Conservation (phyloP, 2,888 invertebrate genomes). For the Tenthredo livida region DNA sequence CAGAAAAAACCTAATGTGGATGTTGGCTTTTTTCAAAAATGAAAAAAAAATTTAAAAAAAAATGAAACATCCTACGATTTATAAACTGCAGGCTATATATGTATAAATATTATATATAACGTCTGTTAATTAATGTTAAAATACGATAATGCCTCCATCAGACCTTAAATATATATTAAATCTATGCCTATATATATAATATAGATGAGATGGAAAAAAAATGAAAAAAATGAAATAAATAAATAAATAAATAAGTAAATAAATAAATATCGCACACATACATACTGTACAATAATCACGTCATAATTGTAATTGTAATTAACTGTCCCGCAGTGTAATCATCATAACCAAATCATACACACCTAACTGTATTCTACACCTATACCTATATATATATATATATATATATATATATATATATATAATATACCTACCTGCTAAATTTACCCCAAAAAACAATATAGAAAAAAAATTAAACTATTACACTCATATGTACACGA, state of each 20-base stretch:
- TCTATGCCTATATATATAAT: neutral
- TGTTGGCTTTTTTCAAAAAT: neutral
- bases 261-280: slow-evolving; percentile 56
- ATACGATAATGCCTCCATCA: neutral
- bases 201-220: neutral
- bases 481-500: neutral
- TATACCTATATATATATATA: slow-evolving; percentile 9
- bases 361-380: slow-evolving; percentile 54
- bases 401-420: too few species aligned
- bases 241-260: neutral
- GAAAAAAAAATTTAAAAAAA: neutral
- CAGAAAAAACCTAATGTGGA: neutral
- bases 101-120: neutral
- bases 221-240: neutral
- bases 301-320: slow-evolving; percentile 35
- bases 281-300: slow-evolving; percentile 71
- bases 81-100: neutral
- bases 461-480: neutral
- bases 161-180: neutral
- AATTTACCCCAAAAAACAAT: neutral
- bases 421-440: neutral
- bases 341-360: slow-evolving; percentile 55
- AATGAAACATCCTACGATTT: neutral
- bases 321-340: slow-evolving; percentile 31
- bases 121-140: neutral